Evolutionary conservation across 1,140 invertebrate genomes (phyloP), one percentile per base, ranked within the genome.

Genomic region (Drosophila guanche): DNA sequence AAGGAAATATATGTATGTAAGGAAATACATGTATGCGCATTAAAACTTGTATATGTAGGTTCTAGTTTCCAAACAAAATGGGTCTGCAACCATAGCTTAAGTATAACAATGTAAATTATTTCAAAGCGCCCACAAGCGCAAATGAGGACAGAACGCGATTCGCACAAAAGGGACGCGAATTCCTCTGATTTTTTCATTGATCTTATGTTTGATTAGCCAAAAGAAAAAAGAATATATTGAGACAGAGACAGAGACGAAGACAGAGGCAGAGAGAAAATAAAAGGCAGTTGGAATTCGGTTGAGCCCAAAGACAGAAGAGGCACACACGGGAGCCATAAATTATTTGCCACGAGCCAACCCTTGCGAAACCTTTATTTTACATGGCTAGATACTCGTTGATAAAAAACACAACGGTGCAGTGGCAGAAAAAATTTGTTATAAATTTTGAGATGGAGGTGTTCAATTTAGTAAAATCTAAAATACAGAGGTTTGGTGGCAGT

Each of bases 401-500:
- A 10, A 61, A 42, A 29, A 47, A 54, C 37, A 25, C 8, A 37
- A 37, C 33, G 46, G 22, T 33, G 52, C 63, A 72, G 1, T 20
- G 16, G 57, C 57, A 71, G 72, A 72, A 1, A 27, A 37, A 3
- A 85, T 85, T 85, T 85, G 80, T 79, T 85, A 79, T 76, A 85
- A 85, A 85, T 85, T 85, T 79, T 79, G 80, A 85, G 80, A 85
- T 85, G 80, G 80, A 79, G 80, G 72, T 85, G 72, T 67, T 63
- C 68, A 66, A 73, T 76, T 51, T 57, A 56, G 55, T 33, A 61
- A 57, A 46, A 58, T 12, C 48, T 53, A 29, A 46, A 54, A 47
- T 45, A 40, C 46, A 40, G 42, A 22, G 22, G 40, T n/a, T 63
- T 46, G 46, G 29, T 29, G 42, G 50, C 65, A 20, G 16, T 20